Base-by-base conservation (phyloP, 2,888 invertebrate species). In the Papilio gigon region DNA sequence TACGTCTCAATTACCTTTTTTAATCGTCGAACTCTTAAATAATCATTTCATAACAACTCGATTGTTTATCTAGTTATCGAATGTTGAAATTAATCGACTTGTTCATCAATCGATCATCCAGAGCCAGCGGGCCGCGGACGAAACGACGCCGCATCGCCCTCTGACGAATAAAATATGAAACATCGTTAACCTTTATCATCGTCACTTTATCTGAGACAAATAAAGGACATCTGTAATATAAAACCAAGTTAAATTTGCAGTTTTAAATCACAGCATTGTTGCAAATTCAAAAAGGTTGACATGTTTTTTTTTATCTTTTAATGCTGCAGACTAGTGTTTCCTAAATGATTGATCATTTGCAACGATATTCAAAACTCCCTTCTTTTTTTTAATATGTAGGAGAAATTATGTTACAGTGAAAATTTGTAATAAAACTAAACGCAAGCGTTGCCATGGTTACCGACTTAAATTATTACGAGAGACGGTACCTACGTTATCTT, bases 41-140 rank as follows among this genome's bases (percentile, higher is more conserved):
- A n/a, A n/a, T n/a, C n/a, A n/a, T n/a, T n/a, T n/a, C n/a, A n/a
- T n/a, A n/a, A n/a, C n/a, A n/a, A n/a, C n/a, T n/a, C n/a, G n/a
- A n/a, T n/a, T 47, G 3, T 44, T 44, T 20, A 20, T 20, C 11
- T 47, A 22, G 11, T 22, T 4, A 12, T 35, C 8, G 33, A 27
- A n/a, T 53, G 12, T 27, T 25, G 14, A 4, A 27, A 8, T 47
- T 47, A 47, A 47, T 47, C 44, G 44, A 47, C 9, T 25, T 50
- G 50, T 50, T 0, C 25, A 9, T 30, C n/a, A 56, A 56, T 56
- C 53, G 53, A 56, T 56, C 9, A 56, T 30, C 30, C 53, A 27
- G 53, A n/a, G n/a, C n/a, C 53, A 30, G 8, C 11, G 53, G 9
- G 14, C 50, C 50, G 50, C 20, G 25, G 22, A 53, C 53, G 6